Evolutionary conservation across 2,797 vertebrate species (phyloP).

Genomic region (Corythornis leucogaster): DNA sequence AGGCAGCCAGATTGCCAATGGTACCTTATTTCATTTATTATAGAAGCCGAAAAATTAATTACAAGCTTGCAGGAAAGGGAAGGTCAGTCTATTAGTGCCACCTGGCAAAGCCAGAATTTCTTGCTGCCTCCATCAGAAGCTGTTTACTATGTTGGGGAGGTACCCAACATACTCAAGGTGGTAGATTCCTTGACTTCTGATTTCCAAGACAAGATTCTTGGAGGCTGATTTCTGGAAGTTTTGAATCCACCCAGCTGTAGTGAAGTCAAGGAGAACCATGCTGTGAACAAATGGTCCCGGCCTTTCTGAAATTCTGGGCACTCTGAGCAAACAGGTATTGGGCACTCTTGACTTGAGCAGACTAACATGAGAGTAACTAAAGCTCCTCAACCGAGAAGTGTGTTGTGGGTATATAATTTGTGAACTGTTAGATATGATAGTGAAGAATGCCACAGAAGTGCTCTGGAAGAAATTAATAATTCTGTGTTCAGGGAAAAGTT

Average conservation of each 20-base stretch:
- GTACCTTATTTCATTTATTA: neutral
- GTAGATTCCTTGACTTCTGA: neutral
- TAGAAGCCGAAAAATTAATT: neutral
- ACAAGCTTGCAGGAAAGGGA: neutral
- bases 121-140: neutral
- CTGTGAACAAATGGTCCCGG: neutral
- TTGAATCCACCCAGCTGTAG: neutral
- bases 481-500: neutral
- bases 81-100: neutral
- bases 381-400: neutral
- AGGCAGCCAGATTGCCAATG: neutral
- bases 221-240: neutral
- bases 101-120: neutral
- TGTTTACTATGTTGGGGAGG: neutral
- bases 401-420: neutral
- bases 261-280: neutral
- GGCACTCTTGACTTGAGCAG: neutral
- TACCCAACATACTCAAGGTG: neutral
- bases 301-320: neutral
- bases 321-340: neutral
- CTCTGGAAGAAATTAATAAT: neutral
- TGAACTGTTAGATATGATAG: neutral
- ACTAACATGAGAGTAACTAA: neutral
- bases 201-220: neutral
- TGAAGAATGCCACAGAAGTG: neutral